Evolutionary conservation across 2,797 vertebrate genomes (phyloP).

Genomic region (Micropoecilia bifurca): DNA sequence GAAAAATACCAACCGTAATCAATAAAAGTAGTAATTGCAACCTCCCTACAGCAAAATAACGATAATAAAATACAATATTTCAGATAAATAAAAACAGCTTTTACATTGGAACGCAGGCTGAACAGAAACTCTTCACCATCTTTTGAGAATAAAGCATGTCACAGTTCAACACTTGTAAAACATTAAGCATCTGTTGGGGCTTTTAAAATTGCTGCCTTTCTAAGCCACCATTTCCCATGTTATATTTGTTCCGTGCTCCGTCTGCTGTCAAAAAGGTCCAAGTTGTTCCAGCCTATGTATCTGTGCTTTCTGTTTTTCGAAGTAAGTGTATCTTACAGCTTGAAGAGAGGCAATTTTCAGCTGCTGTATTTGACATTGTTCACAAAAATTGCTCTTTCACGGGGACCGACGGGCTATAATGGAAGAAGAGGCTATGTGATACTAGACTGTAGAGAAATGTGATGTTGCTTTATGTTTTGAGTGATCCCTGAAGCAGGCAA

Average conservation of each 20-base stretch:
- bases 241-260: neutral
- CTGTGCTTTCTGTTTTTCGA: slow-evolving; percentile 14
- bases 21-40: neutral
- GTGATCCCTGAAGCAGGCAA: slow-evolving; percentile 39
- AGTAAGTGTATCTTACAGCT: slow-evolving; percentile 22
- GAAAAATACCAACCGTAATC: neutral
- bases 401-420: slow-evolving; percentile 20
- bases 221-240: slow-evolving; percentile 14
- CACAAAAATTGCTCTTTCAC: slow-evolving; percentile 20
- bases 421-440: slow-evolving; percentile 27
- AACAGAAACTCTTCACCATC: neutral
- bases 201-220: slow-evolving; percentile 20
- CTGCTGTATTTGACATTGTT: slow-evolving; percentile 47
- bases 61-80: neutral
- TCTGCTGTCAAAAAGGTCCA: slow-evolving; percentile 21
- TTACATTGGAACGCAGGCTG: neutral
- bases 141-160: slow-evolving; percentile 5
- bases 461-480: slow-evolving; percentile 13
- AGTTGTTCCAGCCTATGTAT: slow-evolving; percentile 31
- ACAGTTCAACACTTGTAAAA: slow-evolving; percentile 1
- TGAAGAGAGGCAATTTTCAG: slow-evolving; percentile 26
- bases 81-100: neutral
- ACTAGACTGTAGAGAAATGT: slow-evolving; percentile 21
- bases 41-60: neutral
- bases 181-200: neutral